Conservation (phyloP, 2,113 vertebrate species). For the Chlorodrepanis virens region DNA sequence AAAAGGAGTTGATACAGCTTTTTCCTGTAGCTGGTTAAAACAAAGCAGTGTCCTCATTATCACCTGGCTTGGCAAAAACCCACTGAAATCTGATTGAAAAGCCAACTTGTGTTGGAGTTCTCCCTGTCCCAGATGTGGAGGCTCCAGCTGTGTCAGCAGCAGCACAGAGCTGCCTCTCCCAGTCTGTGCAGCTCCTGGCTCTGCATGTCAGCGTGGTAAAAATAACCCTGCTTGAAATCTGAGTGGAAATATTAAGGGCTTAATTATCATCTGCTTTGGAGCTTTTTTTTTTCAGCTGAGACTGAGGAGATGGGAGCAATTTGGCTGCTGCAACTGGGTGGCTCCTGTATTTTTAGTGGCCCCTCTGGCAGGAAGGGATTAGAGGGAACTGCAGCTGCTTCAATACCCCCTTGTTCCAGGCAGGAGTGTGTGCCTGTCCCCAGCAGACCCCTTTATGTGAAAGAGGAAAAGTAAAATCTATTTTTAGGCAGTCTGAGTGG, state of each 20-base stretch:
- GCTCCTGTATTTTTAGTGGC: neutral
- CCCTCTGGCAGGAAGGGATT: neutral
- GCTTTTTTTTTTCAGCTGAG: neutral
- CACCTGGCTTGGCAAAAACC: neutral
- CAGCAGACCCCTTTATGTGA: neutral
- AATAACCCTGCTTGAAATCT: neutral
- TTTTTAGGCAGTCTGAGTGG: slow-evolving; percentile 1
- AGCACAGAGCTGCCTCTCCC: neutral
- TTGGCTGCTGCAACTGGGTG: neutral
- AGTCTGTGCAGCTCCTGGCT: neutral
- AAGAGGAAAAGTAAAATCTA: neutral
- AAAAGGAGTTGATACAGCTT: neutral
- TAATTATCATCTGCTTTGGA: slow-evolving; percentile 19
- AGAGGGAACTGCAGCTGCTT: neutral
- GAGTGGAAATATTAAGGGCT: slow-evolving; percentile 5
- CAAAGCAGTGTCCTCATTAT: neutral
- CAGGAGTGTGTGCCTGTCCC: neutral
- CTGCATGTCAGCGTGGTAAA: neutral
- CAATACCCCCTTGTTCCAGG: neutral
- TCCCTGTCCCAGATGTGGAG: neutral
- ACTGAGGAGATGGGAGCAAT: neutral
- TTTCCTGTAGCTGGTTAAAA: neutral
- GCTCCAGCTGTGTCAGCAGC: neutral
- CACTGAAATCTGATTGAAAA: neutral
- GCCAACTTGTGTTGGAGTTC: neutral